Base-by-base conservation (phyloP, 2,113 vertebrate species). In the Lethenteron camtschaticum region DNA sequence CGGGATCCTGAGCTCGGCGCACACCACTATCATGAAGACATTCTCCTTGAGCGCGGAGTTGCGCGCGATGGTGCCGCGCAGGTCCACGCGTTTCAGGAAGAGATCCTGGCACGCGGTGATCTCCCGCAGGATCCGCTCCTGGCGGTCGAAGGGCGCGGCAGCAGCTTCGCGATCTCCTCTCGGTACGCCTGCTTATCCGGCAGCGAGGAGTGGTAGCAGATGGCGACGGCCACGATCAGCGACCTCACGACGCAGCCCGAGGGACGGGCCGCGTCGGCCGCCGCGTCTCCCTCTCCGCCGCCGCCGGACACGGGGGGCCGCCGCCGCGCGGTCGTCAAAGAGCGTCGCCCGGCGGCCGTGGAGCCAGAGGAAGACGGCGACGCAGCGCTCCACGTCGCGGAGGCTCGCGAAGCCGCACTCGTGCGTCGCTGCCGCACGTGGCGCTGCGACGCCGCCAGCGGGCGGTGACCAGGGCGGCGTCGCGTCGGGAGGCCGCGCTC, bases 351-450 rank as follows among this genome's bases (percentile, higher is more conserved):
- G 72, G 10, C 80, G 79, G 2, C 76, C 66, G 77, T 81, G 80
- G 77, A 84, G 85, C 83, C 83, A 84, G 58, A 82, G 57, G 1
- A 78, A 73, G 71, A 84, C 80, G 60, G 70, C 78, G 77, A 85
- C 78, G 8, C 82, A 83, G 70, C 81, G 79, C 72, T 84, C 83
- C 70, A 85, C 80, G 74, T 85, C 84, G 69, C 82, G 76, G 58
- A 85, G 79, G 74, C 83, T 84, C 70, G 82, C 81, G 74, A 85
- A 82, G 70, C 82, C 83, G 78, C 83, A 85, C 71, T 85, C 82
- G 13, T 83, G 57, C 79, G 76, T 11, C 73, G 72, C 58, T 71
- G 70, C 10, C 80, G 76, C 78, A 85, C 80, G 68, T 80, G 82
- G 20, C 59, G 75, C 72, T 85, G 84, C 16, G 84, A 85, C 13